Evolutionary conservation across 1,140 invertebrate species (phyloP).

Genomic region (Drosophila virilis): DNA sequence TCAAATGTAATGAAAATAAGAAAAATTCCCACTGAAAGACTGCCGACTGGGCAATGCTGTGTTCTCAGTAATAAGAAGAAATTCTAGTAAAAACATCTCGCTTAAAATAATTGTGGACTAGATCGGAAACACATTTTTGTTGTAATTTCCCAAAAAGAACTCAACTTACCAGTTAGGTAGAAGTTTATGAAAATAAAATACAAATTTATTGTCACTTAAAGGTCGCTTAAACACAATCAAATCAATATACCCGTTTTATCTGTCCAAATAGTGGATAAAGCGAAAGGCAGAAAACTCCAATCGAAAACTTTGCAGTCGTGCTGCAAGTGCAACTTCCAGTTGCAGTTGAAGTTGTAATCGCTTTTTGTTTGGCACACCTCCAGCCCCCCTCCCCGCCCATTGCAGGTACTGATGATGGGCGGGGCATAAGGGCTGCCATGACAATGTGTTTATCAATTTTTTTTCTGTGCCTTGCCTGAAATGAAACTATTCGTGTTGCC

Average conservation of each 20-base stretch:
- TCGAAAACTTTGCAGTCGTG: conserved; percentile 9
- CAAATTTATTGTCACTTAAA: too few relatives aligned
- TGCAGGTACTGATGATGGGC: neutral
- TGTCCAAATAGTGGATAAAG: neutral
- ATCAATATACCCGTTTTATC: neutral
- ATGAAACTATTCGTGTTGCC: conserved; percentile 38
- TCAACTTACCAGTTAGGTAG: too few relatives aligned
- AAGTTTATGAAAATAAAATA: too few relatives aligned
- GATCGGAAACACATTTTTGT: too few relatives aligned
- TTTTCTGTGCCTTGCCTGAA: neutral
- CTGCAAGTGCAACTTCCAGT: conserved; percentile 16
- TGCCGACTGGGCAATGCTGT: neutral
- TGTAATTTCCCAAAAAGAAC: too few relatives aligned
- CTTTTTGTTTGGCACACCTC: conserved; percentile 65
- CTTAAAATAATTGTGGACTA: too few relatives aligned
- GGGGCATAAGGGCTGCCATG: conserved; percentile 36
- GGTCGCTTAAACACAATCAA: neutral
- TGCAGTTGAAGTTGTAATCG: conserved; percentile 60
- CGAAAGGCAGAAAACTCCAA: neutral
- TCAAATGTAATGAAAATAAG: neutral
- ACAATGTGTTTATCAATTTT: conserved; percentile 51
- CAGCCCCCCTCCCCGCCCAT: conserved; percentile 24
- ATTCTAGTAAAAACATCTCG: too few relatives aligned
- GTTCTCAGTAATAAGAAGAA: neutral
- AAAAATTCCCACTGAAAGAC: neutral